These are phyloP conservation scores for Pristionchus arcanus DNA, from an alignment of 2,888 invertebrate species.

Conservation along the genomic window DNA sequence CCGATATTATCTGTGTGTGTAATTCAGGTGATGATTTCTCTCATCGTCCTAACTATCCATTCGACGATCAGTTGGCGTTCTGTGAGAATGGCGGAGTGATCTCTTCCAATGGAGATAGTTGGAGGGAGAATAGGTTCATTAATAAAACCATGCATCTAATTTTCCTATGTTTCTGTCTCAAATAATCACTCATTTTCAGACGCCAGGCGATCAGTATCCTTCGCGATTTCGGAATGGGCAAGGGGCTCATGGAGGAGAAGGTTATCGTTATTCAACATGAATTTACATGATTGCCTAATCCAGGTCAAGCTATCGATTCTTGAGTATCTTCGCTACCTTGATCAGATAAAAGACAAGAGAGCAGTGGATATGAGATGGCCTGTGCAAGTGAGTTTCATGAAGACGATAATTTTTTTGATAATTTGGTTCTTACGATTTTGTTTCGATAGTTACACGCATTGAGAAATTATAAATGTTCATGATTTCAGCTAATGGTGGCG, in stretches of 20 bases:
- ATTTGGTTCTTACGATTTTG: no score
- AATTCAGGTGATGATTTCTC: neutral
- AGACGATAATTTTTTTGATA: neutral
- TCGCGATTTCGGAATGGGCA: constrained; percentile 40
- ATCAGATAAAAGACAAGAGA: neutral
- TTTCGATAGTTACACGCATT: no score
- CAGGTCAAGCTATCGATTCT: constrained; percentile 16
- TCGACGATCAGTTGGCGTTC: constrained; percentile 24
- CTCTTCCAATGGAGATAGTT: constrained; percentile 25
- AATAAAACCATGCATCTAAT: no score
- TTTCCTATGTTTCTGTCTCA: no score
- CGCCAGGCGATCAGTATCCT: constrained; percentile 7
- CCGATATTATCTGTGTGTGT: no score
- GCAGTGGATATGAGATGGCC: constrained; percentile 31
- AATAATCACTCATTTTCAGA: no score
- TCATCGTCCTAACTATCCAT: neutral
- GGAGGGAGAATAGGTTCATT: neutral
- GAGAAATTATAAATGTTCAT: neutral
- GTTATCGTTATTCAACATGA: neutral
- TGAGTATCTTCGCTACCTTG: constrained; percentile 2
- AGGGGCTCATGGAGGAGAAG: constrained; percentile 41
- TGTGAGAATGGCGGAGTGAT: constrained; percentile 29
- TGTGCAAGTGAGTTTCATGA: neutral
- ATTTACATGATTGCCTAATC: neutral
- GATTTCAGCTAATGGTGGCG: neutral